Evolutionary conservation across 2,888 invertebrate genomes (phyloP), one percentile per base, ranked within the genome.

Genomic region (Ophraella communa): DNA sequence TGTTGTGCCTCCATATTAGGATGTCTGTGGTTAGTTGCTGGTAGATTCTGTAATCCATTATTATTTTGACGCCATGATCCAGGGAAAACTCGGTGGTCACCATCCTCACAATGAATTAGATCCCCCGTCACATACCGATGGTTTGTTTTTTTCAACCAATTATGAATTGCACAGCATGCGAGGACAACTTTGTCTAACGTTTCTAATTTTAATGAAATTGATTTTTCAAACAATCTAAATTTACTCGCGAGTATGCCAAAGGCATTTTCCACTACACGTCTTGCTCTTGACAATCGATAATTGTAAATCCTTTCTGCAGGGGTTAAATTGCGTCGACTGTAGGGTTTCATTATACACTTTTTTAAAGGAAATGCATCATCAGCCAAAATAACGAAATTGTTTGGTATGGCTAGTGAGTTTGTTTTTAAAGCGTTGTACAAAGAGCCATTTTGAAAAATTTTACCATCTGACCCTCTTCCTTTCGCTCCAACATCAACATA

Each of bases 401-500:
- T 33, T 33, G 33, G 33, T n/a, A 33, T 33, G 33, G 33, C 33
- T 33, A 33, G 33, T 33, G 33, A 33, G 3, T 33, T 33, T 33
- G 33, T 33, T 33, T 33, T 10, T 27, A 27, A 27, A 27, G 27
- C 27, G 27, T 27, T 27, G 27, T 27, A 27, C 27, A 27, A 27
- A 27, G 8, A 27, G 27, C 27, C 10, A 27, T 27, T 27, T 27
- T 27, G 8, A 27, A 27, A 27, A 27, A 27, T 27, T 27, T 10
- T 10, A 10, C 27, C 27, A 27, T 27, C 27, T 27, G 8, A 27
- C 10, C 27, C 27, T 27, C 27, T 27, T 27, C 10, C 27, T 27
- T 8, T 27, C 27, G 27, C 27, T 27, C 8, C 47, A 47, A 55
- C 55, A 60, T 73, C 74, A 45, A 61, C 45, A 23, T 55, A 62